Base-by-base conservation (phyloP, 2,113 vertebrate genomes). In the Mionectes macconnelli region DNA sequence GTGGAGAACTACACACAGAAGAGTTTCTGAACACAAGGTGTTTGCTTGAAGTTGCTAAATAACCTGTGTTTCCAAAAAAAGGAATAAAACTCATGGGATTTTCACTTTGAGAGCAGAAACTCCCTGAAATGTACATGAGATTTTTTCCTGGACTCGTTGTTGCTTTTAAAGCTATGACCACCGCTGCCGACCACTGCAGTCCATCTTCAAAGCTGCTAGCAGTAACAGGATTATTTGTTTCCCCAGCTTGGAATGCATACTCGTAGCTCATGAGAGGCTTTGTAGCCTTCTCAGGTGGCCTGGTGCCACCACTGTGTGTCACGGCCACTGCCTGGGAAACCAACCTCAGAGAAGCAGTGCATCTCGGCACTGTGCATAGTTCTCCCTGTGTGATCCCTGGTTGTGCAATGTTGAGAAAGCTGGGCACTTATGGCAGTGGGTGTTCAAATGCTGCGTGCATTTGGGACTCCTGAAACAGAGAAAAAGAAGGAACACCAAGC, bases 301-400 rank as follows among this genome's bases (percentile, higher is more conserved):
- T 6, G 7, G 15, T 87, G 81, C n/a, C 66, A 67, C 55, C 11
- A 31, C 49, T 1, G 2, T 8, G 40, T 92, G 53, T 42, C 35
- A 25, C 49, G 1, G 2, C 30, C 6, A 4, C n/a, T 35, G 25
- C 14, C 20, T 53, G 19, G 31, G 52, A 53, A 53, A 47, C 24
- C 57, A 14, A 5, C 22, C 31, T 35, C 27, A 28, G 15, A 25
- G 23, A 55, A 64, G 14, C 39, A 22, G 25, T 12, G 8, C 47
- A 49, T 91, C 44, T 28, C 0, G 0, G 21, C 10, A 2, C 20
- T 0, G 0, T 4, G 0, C 6, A 4, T 22, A 50, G 5, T 44
- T 50, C 60, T 55, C 12, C 5, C 2, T 39, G 8, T 37, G 37
- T 17, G 10, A 0, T 37, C 14, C 50, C 21, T 12, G 6, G 8